These are phyloP conservation scores for Charina bottae DNA, from an alignment of 2,113 vertebrate genomes.

Conservation along the genomic window DNA sequence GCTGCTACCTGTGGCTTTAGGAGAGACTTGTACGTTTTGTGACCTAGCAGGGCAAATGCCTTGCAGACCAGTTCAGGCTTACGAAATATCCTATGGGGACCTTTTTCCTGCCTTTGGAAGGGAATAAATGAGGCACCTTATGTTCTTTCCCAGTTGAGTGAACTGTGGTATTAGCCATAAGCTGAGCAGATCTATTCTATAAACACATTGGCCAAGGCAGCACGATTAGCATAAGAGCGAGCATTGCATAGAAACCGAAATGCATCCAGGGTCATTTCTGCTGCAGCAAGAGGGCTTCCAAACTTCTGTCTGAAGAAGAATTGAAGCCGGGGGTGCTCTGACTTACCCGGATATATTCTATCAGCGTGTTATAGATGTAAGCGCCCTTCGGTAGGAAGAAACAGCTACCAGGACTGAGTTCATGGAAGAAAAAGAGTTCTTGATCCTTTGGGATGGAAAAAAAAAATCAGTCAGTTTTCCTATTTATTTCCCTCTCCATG, in stretches of 20 bases:
- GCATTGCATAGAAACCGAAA: neutral
- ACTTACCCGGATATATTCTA: slow-evolving; percentile 93
- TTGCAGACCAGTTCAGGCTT: too few relatives aligned
- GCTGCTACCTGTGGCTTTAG: neutral
- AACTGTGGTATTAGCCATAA: neutral
- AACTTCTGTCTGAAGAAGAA: neutral
- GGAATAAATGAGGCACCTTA: neutral
- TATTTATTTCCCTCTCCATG: slow-evolving; percentile 1
- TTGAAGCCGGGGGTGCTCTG: neutral
- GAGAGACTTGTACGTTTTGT: neutral
- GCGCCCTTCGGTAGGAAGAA: slow-evolving; percentile 97
- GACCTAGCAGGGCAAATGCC: neutral
- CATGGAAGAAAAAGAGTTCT: slow-evolving; percentile 98
- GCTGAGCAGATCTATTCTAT: neutral
- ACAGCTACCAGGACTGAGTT: slow-evolving; percentile 96
- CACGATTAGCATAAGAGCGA: neutral
- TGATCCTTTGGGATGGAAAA: slow-evolving; percentile 83
- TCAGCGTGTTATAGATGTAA: slow-evolving; percentile 91
- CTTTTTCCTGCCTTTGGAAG: neutral
- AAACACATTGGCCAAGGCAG: neutral
- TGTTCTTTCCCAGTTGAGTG: neutral
- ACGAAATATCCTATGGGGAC: neutral
- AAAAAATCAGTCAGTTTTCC: slow-evolving; percentile 5
- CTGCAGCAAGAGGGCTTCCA: neutral
- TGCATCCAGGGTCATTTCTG: neutral